phyloP scores from a whole-genome alignment of 2,113 vertebrate genomes.

The Neomonachus schauinslandi region DNA sequence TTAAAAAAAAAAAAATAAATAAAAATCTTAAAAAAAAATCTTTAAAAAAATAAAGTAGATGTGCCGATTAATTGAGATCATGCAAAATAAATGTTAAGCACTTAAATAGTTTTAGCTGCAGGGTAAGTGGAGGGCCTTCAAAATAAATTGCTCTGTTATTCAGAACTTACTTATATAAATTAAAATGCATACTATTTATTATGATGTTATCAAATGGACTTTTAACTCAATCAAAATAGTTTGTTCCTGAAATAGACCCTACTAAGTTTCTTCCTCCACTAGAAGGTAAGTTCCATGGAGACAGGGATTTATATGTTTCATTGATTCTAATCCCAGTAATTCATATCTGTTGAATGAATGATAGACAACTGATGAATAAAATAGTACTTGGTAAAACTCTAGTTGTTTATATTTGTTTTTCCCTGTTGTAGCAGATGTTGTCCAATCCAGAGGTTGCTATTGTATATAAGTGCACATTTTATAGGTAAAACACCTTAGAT shows the following conservation, averaged over 20 bases:
- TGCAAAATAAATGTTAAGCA: background rate
- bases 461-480: constrained; percentile 4
- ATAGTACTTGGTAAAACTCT: background rate
- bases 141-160: background rate
- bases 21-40: background rate
- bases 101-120: background rate
- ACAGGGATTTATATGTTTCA: background rate
- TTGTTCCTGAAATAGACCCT: background rate
- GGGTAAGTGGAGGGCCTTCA: background rate
- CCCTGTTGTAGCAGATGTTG: background rate
- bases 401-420: background rate
- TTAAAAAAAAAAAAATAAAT: no score
- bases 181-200: background rate
- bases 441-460: background rate
- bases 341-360: background rate
- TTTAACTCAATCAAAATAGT: background rate
- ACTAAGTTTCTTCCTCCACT: background rate
- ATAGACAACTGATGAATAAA: background rate
- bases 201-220: background rate
- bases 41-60: background rate
- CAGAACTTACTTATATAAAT: background rate
- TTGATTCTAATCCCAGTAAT: background rate
- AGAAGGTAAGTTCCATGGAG: background rate
- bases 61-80: background rate
- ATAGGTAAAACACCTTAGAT: background rate